Evolutionary conservation across 2,888 invertebrate genomes (phyloP).

Genomic region (Tetrapedia diversipes): DNA sequence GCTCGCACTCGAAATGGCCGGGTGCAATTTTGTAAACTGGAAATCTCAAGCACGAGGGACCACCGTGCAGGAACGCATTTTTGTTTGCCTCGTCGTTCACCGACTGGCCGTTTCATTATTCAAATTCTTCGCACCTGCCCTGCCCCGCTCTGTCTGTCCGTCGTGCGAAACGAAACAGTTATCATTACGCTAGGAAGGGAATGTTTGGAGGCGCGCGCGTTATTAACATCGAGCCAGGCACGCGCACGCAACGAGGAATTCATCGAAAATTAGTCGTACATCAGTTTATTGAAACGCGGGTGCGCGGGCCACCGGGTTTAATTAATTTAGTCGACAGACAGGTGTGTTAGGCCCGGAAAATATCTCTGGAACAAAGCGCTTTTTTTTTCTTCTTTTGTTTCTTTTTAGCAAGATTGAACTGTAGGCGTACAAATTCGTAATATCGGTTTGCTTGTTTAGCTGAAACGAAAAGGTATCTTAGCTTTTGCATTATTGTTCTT

Average conservation of each 20-base stretch:
- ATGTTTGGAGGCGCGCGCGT: constrained; percentile 25
- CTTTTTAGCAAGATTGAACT: no score
- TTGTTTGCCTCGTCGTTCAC: constrained; percentile 6
- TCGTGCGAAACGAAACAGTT: neutral
- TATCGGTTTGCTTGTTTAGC: no score
- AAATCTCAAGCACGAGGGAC: constrained; percentile 18
- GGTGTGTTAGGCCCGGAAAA: no score
- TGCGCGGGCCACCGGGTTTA: constrained; percentile 13
- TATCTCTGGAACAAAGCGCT: no score
- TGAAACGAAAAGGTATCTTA: no score
- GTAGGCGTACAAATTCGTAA: no score
- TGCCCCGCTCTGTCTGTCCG: neutral
- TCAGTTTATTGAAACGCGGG: constrained; percentile 28
- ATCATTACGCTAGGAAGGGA: constrained; percentile 22
- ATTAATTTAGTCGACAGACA: constrained; percentile 22
- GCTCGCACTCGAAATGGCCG: neutral
- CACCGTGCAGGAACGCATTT: constrained; percentile 6
- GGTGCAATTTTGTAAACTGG: constrained; percentile 24
- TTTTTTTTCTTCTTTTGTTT: no score
- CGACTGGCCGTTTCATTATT: constrained; percentile 19
- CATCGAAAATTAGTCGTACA: constrained; percentile 44
- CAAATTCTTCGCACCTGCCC: neutral
- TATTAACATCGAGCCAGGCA: constrained; percentile 22
- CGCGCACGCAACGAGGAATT: constrained; percentile 26
- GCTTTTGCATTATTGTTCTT: no score